Percentiles rank a stretch among this genome's conserved stretches.
Evolutionary conservation across 2,797 vertebrate genomes (phyloP).

Genomic region (Rhynchonycteris naso): DNA sequence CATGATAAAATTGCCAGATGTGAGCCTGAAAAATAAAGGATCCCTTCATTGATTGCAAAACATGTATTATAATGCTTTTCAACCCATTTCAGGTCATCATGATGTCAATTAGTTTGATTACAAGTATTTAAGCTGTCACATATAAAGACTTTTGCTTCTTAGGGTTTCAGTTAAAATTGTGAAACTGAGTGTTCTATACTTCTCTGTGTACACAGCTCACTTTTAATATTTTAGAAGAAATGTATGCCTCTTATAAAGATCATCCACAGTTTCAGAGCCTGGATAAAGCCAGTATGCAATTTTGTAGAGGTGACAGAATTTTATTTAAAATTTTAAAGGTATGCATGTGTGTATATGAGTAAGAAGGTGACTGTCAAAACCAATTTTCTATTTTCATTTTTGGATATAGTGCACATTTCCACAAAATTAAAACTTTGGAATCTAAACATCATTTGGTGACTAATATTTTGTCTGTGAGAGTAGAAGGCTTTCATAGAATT

Average conservation of each 20-base stretch:
- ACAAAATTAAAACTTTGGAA: not conserved
- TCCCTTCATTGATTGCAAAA: conserved; percentile 82
- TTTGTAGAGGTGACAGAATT: not conserved
- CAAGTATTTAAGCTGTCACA: conserved; percentile 84
- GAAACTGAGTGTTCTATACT: conserved; percentile 20
- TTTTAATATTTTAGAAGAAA: conserved; percentile 54
- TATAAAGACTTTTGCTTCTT: conserved; percentile 69
- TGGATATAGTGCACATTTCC: not conserved
- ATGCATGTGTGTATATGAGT: not conserved
- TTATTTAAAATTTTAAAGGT: not conserved
- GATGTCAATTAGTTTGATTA: conserved; percentile 84
- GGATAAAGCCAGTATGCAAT: not conserved
- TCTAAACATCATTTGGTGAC: not conserved
- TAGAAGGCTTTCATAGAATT: not conserved
- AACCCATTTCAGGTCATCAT: conserved; percentile 82
- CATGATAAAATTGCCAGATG: conserved; percentile 75
- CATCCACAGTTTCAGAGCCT: not conserved
- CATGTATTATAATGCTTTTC: conserved; percentile 82
- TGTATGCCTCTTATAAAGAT: not conserved
- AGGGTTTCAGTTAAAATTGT: conserved; percentile 61
- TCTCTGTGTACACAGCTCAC: not conserved
- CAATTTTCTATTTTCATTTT: conserved; percentile 14
- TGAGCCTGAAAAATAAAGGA: conserved; percentile 81
- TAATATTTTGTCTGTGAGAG: not conserved
- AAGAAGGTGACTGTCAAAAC: not conserved